phyloP scores from a whole-genome alignment of 53 echinoderm and acorn worm species.

The Arbacia lixula region DNA sequence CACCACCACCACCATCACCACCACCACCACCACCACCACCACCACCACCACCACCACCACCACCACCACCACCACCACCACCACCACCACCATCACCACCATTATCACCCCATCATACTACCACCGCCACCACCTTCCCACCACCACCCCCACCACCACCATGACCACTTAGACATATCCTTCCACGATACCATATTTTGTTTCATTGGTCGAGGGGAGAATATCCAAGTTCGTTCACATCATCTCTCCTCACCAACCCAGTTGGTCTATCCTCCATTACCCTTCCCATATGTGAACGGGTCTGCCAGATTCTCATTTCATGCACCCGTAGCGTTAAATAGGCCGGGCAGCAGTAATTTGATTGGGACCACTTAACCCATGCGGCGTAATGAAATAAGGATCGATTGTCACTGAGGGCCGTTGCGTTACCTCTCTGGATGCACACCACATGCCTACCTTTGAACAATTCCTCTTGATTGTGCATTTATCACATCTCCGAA shows the following conservation, averaged over 20 bases:
- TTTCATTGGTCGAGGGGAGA: too few species aligned
- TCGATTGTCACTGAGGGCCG: not conserved
- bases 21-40: not conserved
- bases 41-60: not conserved
- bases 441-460: too few species aligned
- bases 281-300: too few species aligned
- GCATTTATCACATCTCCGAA: too few species aligned
- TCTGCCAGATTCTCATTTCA: too few species aligned
- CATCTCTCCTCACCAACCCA: too few species aligned
- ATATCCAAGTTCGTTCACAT: too few species aligned
- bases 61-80: not conserved
- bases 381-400: slow-evolving; percentile 9
- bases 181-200: too few species aligned
- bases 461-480: too few species aligned
- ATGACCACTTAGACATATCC: too few species aligned
- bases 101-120: not conserved
- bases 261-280: too few species aligned
- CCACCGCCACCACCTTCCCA: not conserved
- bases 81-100: not conserved
- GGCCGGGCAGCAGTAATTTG: slow-evolving; percentile 20
- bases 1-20: not conserved
- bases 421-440: too few species aligned
- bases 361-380: slow-evolving; percentile 20
- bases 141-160: not conserved
- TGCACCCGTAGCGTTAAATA: not conserved